A percentile compares a stretch with the other conserved stretches of the same genome.
These are phyloP conservation scores for Rostratula benghalensis DNA, from an alignment of 2,113 vertebrate genomes.

Conservation along the genomic window DNA sequence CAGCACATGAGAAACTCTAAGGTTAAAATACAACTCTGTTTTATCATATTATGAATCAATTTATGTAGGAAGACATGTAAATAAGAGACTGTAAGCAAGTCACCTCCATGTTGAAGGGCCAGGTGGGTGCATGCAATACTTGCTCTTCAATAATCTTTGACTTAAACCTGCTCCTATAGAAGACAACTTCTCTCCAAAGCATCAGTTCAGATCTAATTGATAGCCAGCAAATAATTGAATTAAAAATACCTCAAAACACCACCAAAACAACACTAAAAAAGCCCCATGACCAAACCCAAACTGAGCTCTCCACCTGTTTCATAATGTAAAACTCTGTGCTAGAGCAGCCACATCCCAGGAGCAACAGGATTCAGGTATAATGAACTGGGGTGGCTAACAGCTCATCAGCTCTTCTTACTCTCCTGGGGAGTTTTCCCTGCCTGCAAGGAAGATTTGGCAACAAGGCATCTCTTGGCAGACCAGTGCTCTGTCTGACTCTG, in stretches of 20 bases:
- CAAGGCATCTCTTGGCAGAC: not conserved
- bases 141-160: not conserved
- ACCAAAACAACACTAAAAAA: not conserved
- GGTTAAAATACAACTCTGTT: not conserved
- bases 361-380: accelerated
- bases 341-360: not conserved
- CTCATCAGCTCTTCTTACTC: not conserved
- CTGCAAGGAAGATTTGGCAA: not conserved
- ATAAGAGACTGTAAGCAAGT: not conserved
- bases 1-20: not conserved
- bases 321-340: not conserved
- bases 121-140: accelerated
- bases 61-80: not conserved
- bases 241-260: too few species aligned
- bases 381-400: not conserved
- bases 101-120: not conserved
- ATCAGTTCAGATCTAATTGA: accelerated
- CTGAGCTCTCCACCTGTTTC: not conserved
- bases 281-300: not conserved
- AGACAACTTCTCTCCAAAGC: not conserved
- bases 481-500: accelerated
- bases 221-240: accelerated
- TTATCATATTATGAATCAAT: accelerated
- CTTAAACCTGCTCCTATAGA: not conserved
- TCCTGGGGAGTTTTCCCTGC: too few species aligned